Evolutionary conservation across 2,888 invertebrate genomes (phyloP).

Genomic region (Pegoplata infirma): DNA sequence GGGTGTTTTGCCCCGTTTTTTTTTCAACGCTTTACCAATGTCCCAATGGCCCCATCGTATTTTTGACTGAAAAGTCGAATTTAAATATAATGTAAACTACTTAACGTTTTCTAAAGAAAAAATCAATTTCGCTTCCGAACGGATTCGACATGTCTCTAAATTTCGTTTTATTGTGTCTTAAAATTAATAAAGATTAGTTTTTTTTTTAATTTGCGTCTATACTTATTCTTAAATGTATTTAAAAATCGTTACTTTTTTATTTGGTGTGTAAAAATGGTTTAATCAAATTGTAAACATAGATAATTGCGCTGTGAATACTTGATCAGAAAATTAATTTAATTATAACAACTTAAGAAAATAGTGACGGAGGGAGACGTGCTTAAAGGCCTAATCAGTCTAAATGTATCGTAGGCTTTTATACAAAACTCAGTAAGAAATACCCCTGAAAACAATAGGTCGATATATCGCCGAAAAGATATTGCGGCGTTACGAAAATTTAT

Average conservation of each 20-base stretch:
- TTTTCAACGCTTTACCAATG: slow-evolving; percentile 40
- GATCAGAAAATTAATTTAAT: slow-evolving; percentile 9
- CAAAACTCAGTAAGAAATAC: too few relatives aligned
- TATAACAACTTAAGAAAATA: slow-evolving; percentile 45
- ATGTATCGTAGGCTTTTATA: too few relatives aligned
- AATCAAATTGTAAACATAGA: slow-evolving; percentile 31
- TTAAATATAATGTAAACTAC: background rate
- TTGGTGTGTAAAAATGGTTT: slow-evolving; percentile 53
- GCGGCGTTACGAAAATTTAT: too few relatives aligned
- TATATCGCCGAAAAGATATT: too few relatives aligned
- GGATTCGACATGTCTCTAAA: slow-evolving; percentile 5
- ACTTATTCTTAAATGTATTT: background rate
- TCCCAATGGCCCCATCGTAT: too few relatives aligned
- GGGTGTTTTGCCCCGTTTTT: slow-evolving; percentile 7
- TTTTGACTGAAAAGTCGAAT: too few relatives aligned
- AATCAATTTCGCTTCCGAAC: slow-evolving; percentile 18
- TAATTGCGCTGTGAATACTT: slow-evolving; percentile 29
- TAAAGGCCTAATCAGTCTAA: too few relatives aligned
- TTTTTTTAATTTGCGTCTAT: slow-evolving; percentile 14
- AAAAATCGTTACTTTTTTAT: slow-evolving; percentile 27
- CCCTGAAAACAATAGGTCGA: too few relatives aligned
- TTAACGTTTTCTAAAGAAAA: background rate
- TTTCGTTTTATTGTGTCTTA: slow-evolving; percentile 22
- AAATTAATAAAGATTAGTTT: slow-evolving; percentile 27
- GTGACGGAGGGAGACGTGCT: slow-evolving; percentile 14